Base-by-base conservation (phyloP, 2,113 vertebrate genomes). In the Sorex fumeus region DNA sequence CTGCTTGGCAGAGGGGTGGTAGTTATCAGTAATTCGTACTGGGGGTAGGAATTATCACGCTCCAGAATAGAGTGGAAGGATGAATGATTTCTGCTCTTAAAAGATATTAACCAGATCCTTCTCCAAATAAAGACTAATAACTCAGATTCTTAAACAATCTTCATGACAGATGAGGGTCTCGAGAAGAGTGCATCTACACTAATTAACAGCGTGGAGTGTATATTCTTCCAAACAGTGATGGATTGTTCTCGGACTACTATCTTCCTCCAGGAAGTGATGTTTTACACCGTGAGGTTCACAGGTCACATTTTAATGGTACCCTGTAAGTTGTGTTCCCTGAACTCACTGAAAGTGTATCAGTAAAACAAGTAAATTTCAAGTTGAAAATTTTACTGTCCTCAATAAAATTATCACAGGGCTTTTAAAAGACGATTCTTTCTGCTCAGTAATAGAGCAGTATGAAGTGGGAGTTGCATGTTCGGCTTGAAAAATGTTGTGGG, bases 51-150 rank as follows among this genome's bases (percentile, higher is more conserved):
- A 98, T 98, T 98, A 98, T 97, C 98, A 96, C 77, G 96, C 97
- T 97, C 96, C 23, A 21, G 90, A 93, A 97, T 94, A 94, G 95
- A 96, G 96, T 96, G 96, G 95, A 96, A 97, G 96, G 97, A 98
- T 98, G 98, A 98, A 95, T 97, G 93, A 98, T 98, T 97, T 97
- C 97, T 98, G 15, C 97, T 98, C 97, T 96, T 97, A 90, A 96
- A 40, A 98, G 99, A 99, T 96, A 97, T 98, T 99, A 99, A 99
- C 98, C 99, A 99, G 99, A 98, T 97, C 97, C 95, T 97, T 97
- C 98, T 96, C 97, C 98, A 98, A 98, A 99, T 98, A 98, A 98
- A 98, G 98, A 98, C 98, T 98, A 98, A 99, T 99, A 99, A 99
- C 98, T 98, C 98, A 98, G 98, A 98, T 98, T 99, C 99, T 98